Evolutionary conservation across 2,113 vertebrate genomes (phyloP).

Genomic region (Petaurus breviceps): DNA sequence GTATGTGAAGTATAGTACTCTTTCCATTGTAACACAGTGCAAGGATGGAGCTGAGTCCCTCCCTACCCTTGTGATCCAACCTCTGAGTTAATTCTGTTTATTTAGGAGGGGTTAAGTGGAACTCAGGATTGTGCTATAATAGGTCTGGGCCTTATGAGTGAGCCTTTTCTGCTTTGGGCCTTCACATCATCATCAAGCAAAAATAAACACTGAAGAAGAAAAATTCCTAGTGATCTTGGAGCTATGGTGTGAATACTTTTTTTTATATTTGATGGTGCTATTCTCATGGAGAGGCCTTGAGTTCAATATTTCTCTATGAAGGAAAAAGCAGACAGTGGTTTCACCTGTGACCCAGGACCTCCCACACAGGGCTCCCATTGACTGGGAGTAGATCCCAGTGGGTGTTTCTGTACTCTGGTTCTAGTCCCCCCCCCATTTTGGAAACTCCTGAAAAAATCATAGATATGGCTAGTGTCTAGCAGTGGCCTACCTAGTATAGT

Average conservation of each 20-base stretch:
- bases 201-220: neutral
- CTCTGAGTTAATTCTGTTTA: neutral
- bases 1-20: neutral
- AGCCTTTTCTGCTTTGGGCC: neutral
- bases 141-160: neutral
- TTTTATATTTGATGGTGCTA: neutral
- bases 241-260: neutral
- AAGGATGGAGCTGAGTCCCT: neutral
- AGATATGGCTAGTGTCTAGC: neutral
- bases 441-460: neutral
- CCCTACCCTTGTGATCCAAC: neutral
- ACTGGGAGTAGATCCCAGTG: neutral
- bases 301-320: neutral
- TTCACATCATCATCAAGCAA: neutral
- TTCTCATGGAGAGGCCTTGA: neutral
- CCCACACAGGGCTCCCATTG: neutral
- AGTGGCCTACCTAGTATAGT: neutral
- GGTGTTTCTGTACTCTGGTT: neutral
- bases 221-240: neutral
- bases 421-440: neutral
- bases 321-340: neutral
- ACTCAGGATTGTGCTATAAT: neutral
- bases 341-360: neutral
- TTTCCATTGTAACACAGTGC: neutral
- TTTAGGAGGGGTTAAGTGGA: neutral